Evolutionary conservation across 2,888 invertebrate genomes (phyloP), one percentile per base, ranked within the genome.

Genomic region (Ypsolopha sequella): DNA sequence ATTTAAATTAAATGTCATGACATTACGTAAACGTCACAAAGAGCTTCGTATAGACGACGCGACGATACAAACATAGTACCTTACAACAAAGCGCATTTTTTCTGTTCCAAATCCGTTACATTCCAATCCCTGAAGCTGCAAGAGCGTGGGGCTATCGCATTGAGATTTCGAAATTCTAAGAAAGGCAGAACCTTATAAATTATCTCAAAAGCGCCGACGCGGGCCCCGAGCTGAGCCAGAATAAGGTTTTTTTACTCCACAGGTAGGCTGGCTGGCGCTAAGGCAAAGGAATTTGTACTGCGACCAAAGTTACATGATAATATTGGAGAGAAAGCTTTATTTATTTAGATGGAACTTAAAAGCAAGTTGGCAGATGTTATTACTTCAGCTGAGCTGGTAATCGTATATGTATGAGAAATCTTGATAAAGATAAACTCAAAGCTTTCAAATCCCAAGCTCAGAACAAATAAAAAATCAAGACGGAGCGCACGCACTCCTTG

Each of bases 121-220:
- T 86, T 85, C 84, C 85, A 79, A 76, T 76, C 76, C 71, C 65
- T 68, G 70, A 68, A 67, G 73, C 76, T 65, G 60, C 47, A 68
- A 62, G 62, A 63, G 62, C 63, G 60, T 68, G 74, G 62, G 73
- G 75, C 75, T 74, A 76, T 77, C 81, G 76, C 70, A 66, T 65
- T 69, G 75, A 80, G 81, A 85, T 86, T 86, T 85, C 81, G 82
- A 80, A 85, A 86, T 85, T 85, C 85, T 75, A 70, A 79, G 85
- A 85, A 85, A 82, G 84, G 84, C 74, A 78, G 71, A 77, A 76
- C 81, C 84, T 85, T 84, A 84, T 85, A 85, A 85, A 85, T 84
- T 82, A 84, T 86, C 80, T 80, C 85, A 85, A 86, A 86, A 84
- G 85, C 73, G 82, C 85, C 86, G 86, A 79, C 85, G 68, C 80